These are phyloP conservation scores for Erpobdella octoculata DNA, from an alignment of 2,888 invertebrate genomes.

Conservation along the genomic window DNA sequence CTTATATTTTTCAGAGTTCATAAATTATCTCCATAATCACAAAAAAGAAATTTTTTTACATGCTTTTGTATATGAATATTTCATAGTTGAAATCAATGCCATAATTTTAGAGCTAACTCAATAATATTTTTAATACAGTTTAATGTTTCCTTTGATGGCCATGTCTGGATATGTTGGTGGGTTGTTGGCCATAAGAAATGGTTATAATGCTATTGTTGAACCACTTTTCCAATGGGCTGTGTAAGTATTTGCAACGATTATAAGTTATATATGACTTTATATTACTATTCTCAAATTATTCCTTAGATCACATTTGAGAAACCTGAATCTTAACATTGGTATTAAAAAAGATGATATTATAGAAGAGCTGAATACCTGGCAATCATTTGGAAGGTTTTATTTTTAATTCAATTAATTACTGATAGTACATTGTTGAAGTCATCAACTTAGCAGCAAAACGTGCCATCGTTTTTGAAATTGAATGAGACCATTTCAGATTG, in stretches of 20 bases:
- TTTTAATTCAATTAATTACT: background rate
- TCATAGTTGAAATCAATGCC: too few relatives aligned
- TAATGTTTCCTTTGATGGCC: constrained; percentile 43
- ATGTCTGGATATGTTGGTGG: constrained; percentile 49
- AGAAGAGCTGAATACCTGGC: background rate
- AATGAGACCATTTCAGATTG: background rate
- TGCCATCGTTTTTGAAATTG: background rate
- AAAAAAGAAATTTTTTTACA: too few relatives aligned
- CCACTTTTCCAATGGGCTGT: constrained; percentile 45
- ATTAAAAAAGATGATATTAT: background rate
- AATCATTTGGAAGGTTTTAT: background rate
- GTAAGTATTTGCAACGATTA: constrained; percentile 40
- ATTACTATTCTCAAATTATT: background rate
- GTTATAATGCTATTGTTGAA: constrained; percentile 45
- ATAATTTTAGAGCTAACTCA: too few relatives aligned
- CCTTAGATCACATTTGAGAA: background rate
- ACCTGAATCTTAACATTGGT: background rate
- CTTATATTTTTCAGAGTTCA: too few relatives aligned
- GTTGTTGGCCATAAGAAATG: constrained; percentile 46
- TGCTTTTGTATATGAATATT: too few relatives aligned
- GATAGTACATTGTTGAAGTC: background rate
- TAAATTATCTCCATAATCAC: too few relatives aligned
- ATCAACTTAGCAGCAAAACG: background rate
- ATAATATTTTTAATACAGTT: constrained; percentile 36
- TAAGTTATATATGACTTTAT: background rate